Conservation (phyloP, 1,140 invertebrate genomes). For the Palaemon carinicauda region DNA sequence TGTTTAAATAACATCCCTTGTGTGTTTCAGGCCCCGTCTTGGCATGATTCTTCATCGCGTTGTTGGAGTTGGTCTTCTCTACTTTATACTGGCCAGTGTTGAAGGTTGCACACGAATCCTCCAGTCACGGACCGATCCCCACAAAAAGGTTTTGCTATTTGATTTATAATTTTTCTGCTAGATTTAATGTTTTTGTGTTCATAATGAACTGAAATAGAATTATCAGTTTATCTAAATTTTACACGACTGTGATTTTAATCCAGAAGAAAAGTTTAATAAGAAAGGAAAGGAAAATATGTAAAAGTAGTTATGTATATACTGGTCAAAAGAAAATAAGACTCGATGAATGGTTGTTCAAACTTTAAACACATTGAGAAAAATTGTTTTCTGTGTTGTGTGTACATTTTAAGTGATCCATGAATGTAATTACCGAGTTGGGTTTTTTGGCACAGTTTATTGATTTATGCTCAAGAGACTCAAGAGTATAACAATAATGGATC, state of each 20-base stretch:
- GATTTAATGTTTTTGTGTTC: neutral
- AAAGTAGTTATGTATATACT: neutral
- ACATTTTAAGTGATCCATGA: no score
- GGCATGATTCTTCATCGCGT: slow-evolving; percentile 86
- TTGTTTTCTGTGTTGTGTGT: no score
- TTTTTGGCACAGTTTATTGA: no score
- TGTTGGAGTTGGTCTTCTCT: slow-evolving; percentile 81
- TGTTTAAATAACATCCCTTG: neutral
- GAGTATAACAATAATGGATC: no score
- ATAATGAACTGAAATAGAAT: no score
- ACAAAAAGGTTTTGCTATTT: slow-evolving; percentile 55
- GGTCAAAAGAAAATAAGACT: no score
- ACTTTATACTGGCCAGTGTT: slow-evolving; percentile 82
- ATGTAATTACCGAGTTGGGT: no score
- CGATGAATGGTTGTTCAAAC: neutral
- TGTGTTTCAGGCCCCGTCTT: slow-evolving; percentile 77
- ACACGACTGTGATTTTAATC: neutral
- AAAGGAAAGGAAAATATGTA: neutral
- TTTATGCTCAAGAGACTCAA: no score
- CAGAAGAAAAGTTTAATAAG: neutral
- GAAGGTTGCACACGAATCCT: slow-evolving; percentile 83
- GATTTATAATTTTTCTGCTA: neutral
- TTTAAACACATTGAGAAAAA: no score
- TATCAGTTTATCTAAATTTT: no score
- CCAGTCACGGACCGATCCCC: slow-evolving; percentile 73